Base-by-base conservation (phyloP, 2,113 vertebrate genomes). In the Cebidichthys violaceus region DNA sequence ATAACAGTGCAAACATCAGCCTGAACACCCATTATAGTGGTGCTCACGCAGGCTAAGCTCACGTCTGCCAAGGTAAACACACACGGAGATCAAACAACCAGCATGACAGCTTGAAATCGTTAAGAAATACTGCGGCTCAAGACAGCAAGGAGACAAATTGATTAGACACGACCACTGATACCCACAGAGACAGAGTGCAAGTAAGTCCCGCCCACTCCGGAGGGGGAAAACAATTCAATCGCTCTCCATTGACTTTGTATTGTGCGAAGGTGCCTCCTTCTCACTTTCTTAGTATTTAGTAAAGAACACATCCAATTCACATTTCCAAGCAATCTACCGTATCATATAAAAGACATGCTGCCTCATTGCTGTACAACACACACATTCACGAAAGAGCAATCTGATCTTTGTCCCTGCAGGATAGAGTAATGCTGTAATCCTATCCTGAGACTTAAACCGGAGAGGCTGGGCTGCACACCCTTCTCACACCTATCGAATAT, bases 371-470 rank as follows among this genome's bases (percentile, higher is more conserved):
- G 64, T 29, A 68, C 82, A 89, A 81, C 85, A n/a, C 11, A 66
- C 41, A 76, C 78, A 83, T 61, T 86, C 87, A 90, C 33, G 59
- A 81, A 80, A 79, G 67, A 79, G 92, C 76, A 89, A 93, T 79
- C 79, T 85, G 92, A 94, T 94, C 92, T 94, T 94, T 93, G 91
- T 89, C 89, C 91, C 89, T 84, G 62, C 80, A 90, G 91, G 77
- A 84, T 69, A 29, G 57, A 83, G 82, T 81, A 83, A 70, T 47
- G 77, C 85, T 65, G 89, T 88, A 92, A 94, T 83, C 75, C 88
- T 87, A 91, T 87, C 79, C 92, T 79, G 55, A 75, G 84, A 88
- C 81, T 90, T 91, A 88, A 91, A 93, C 86, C 67, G 39, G 81
- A 88, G 77, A 85, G 68, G 72, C 72, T 47, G 6, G 50, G 75